phyloP scores from a whole-genome alignment of 2,888 invertebrate genomes.

The Epicampocera succincta region DNA sequence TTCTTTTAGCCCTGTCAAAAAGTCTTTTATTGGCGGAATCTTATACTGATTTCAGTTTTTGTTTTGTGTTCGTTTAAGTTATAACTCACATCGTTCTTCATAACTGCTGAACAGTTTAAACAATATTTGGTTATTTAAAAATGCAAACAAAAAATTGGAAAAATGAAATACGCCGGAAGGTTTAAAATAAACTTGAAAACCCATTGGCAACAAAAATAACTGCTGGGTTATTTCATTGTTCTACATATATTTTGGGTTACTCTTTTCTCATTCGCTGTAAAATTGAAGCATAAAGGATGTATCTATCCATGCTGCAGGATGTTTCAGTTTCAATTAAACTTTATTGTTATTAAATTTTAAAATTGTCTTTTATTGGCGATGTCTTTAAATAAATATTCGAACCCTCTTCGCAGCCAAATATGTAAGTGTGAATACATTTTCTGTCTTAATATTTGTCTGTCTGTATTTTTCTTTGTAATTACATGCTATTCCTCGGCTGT shows the following conservation, averaged over 20 bases:
- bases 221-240: no score
- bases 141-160: not conserved
- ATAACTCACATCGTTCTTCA: conserved; percentile 37
- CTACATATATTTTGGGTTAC: no score
- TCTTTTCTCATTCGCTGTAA: no score
- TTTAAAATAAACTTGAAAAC: no score
- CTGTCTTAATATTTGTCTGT: conserved; percentile 12
- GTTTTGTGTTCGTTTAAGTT: conserved; percentile 7
- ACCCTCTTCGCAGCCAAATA: conserved; percentile 1
- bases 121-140: conserved; percentile 36
- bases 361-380: not conserved
- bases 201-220: no score
- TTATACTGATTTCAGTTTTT: conserved; percentile 1
- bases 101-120: conserved; percentile 52
- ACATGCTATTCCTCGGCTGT: conserved; percentile 29
- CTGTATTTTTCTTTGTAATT: conserved; percentile 20
- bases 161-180: no score
- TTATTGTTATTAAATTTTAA: no score
- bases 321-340: no score
- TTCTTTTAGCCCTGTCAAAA: conserved; percentile 44
- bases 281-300: no score
- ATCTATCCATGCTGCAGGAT: no score
- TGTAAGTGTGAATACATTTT: conserved; percentile 16
- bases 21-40: conserved; percentile 36
- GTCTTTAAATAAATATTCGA: conserved; percentile 5